Conservation (phyloP, 2,888 invertebrate species). For the Acanthococcus lagerstroemiae region DNA sequence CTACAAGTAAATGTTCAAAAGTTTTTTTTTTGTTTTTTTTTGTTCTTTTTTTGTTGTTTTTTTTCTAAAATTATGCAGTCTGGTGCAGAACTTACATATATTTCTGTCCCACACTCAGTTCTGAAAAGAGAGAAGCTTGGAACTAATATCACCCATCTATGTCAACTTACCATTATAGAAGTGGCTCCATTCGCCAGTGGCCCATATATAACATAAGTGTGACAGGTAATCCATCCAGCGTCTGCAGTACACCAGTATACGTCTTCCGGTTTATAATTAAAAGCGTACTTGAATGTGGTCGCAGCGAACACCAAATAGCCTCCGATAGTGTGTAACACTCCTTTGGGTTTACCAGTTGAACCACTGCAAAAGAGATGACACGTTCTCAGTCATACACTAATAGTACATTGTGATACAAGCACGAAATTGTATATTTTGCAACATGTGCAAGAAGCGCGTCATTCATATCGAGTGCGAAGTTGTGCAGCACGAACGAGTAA, state of each 20-base stretch:
- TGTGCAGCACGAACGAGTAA: not conserved
- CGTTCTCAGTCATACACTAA: not conserved
- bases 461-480: not conserved
- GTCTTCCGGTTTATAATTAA: slow-evolving; percentile 77
- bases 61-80: too few species aligned
- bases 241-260: slow-evolving; percentile 92
- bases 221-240: slow-evolving; percentile 93
- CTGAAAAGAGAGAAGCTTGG: too few species aligned
- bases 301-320: slow-evolving; percentile 91
- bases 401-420: too few species aligned
- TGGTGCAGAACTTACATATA: too few species aligned
- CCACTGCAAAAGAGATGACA: slow-evolving; percentile 48
- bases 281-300: slow-evolving; percentile 89
- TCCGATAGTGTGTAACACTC: slow-evolving; percentile 87
- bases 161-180: slow-evolving; percentile 69
- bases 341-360: slow-evolving; percentile 97
- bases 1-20: too few species aligned
- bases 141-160: too few species aligned
- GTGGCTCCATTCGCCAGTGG: slow-evolving; percentile 90
- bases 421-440: too few species aligned
- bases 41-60: too few species aligned
- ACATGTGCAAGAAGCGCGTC: too few species aligned
- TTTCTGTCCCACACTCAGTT: too few species aligned
- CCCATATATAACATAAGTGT: slow-evolving; percentile 88
- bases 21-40: too few species aligned